These are phyloP conservation scores for Encarsia formosa DNA, from an alignment of 2,888 invertebrate genomes.

Conservation along the genomic window DNA sequence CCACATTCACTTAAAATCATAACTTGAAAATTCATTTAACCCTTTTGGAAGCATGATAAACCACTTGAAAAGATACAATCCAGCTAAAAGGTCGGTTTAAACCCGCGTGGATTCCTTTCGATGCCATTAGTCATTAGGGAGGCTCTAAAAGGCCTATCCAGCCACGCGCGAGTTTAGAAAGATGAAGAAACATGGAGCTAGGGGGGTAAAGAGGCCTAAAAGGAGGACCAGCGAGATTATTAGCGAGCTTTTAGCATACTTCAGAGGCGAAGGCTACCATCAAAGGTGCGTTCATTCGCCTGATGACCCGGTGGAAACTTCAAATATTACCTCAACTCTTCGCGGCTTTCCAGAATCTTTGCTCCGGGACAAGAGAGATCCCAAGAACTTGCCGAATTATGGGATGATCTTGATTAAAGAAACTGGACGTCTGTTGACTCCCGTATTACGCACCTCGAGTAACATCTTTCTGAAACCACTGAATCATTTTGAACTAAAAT, in stretches of 20 bases:
- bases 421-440: too few relatives aligned
- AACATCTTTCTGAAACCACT: too few relatives aligned
- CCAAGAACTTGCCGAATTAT: neutral
- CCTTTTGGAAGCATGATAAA: too few relatives aligned
- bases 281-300: slow-evolving; percentile 40
- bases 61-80: too few relatives aligned
- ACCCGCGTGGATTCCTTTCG: slow-evolving; percentile 33
- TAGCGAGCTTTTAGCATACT: slow-evolving; percentile 48
- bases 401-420: too few relatives aligned
- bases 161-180: neutral
- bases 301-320: slow-evolving; percentile 34
- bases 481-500: too few relatives aligned
- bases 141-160: slow-evolving; percentile 44
- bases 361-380: neutral
- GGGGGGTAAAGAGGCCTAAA: neutral
- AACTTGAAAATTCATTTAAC: too few relatives aligned
- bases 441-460: too few relatives aligned
- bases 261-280: slow-evolving; percentile 46
- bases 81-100: neutral
- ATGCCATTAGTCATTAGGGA: slow-evolving; percentile 50
- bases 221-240: slow-evolving; percentile 36
- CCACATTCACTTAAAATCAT: too few relatives aligned
- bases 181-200: too few relatives aligned
- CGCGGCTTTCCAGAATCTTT: slow-evolving; percentile 25
- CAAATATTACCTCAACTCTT: slow-evolving; percentile 31